Conservation (phyloP, 2,113 vertebrate genomes). For the Uropsilus gracilis region DNA sequence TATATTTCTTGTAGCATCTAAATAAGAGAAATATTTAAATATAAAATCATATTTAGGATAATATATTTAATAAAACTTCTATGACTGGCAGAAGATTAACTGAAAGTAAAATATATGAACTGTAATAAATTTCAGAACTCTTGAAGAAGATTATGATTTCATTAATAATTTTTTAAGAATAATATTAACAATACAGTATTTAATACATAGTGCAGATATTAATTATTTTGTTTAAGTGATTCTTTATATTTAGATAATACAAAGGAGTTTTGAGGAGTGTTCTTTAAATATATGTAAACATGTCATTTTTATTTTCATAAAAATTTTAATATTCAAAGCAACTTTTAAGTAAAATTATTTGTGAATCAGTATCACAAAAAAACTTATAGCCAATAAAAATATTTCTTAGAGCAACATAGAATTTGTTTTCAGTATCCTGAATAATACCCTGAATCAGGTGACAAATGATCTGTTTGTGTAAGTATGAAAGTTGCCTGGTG, state of each 20-base stretch:
- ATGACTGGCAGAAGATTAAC: background rate
- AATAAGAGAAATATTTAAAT: background rate
- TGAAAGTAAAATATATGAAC: background rate
- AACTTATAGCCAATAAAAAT: background rate
- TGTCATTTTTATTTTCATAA: slow-evolving; percentile 37
- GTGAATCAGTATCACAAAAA: background rate
- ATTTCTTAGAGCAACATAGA: background rate
- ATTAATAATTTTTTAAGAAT: background rate
- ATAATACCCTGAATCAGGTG: background rate
- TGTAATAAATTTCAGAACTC: background rate
- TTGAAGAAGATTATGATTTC: background rate
- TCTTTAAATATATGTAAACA: background rate
- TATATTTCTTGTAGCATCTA: background rate
- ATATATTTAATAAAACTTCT: background rate
- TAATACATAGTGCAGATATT: background rate
- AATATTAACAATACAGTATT: background rate
- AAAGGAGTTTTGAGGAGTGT: background rate
- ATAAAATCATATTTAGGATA: background rate
- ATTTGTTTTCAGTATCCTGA: slow-evolving; percentile 2
- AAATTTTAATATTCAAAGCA: slow-evolving; percentile 45
- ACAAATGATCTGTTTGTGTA: background rate
- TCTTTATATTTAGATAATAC: slow-evolving; percentile 33
- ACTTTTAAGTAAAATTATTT: background rate
- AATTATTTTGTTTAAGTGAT: slow-evolving; percentile 17
- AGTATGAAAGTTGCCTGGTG: background rate